Percentiles rank a stretch among this genome's conserved stretches.
Evolutionary conservation across 2,113 vertebrate genomes (phyloP).

Genomic region (Andinoacara biseriatus): DNA sequence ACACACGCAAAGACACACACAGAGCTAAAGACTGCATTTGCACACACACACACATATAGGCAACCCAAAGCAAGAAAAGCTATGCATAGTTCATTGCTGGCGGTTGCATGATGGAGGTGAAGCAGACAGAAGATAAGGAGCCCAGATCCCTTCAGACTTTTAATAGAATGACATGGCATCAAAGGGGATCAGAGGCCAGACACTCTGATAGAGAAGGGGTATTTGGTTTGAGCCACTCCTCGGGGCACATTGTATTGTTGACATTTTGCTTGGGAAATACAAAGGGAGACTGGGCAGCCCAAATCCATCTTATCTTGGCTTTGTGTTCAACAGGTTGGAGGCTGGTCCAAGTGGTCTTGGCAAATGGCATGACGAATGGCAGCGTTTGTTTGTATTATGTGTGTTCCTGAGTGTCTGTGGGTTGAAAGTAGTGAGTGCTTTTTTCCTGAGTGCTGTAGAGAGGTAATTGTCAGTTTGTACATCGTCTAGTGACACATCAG

Average conservation of each 20-base stretch:
- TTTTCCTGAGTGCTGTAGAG: slow-evolving; percentile 11
- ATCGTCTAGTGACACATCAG: slow-evolving; percentile 51
- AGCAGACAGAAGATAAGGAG: slow-evolving; percentile 48
- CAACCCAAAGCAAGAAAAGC: slow-evolving; percentile 5
- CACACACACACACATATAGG: not conserved
- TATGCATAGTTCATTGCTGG: slow-evolving; percentile 17
- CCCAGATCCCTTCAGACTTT: slow-evolving; percentile 55
- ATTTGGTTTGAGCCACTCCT: slow-evolving; percentile 56
- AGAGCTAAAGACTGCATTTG: not conserved
- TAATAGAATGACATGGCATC: slow-evolving; percentile 59
- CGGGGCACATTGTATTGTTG: slow-evolving; percentile 56
- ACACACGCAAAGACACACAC: not conserved
- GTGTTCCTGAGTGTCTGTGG: slow-evolving; percentile 6
- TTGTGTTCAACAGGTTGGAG: slow-evolving; percentile 49
- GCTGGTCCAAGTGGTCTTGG: slow-evolving; percentile 22
- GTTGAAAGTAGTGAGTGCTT: slow-evolving; percentile 9
- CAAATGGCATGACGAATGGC: slow-evolving; percentile 29
- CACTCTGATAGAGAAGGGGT: slow-evolving; percentile 38
- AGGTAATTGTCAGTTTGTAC: slow-evolving; percentile 37
- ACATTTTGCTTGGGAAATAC: slow-evolving; percentile 60
- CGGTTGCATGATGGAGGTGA: not conserved
- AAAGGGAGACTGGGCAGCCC: slow-evolving; percentile 34
- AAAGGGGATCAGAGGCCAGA: slow-evolving; percentile 59
- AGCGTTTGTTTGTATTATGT: not conserved
- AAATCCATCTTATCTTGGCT: slow-evolving; percentile 49